A percentile compares a stretch with the other conserved stretches of the same genome.
These are phyloP conservation scores for Drosophila tanythrix DNA, from an alignment of 2,888 invertebrate genomes.

Conservation along the genomic window DNA sequence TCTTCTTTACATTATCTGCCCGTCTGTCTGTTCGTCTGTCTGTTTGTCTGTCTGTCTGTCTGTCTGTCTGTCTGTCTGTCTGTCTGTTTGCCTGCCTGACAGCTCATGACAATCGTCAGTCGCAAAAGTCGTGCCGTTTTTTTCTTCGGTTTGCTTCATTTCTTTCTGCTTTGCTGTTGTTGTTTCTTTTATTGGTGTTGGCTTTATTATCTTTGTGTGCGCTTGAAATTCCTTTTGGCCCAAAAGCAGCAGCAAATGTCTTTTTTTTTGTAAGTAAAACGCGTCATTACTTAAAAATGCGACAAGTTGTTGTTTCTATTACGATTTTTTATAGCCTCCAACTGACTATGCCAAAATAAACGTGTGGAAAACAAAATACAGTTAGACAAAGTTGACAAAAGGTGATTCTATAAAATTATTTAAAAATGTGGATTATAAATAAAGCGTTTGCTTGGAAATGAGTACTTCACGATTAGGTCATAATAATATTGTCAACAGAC, in stretches of 20 bases:
- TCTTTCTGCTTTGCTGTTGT: conserved; percentile 38
- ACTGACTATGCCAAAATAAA: background rate
- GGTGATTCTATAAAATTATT: background rate
- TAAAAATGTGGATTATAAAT: background rate
- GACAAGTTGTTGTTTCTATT: conserved; percentile 59
- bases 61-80: conserved; percentile 26
- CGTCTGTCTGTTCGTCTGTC: conserved; percentile 35
- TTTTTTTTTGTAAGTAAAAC: conserved; percentile 55
- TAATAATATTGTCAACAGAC: background rate
- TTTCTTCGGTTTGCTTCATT: conserved; percentile 15
- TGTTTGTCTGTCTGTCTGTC: conserved; percentile 17
- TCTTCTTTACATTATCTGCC: conserved; percentile 74
- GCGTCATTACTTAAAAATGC: conserved; percentile 77
- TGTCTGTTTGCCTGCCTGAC: conserved; percentile 52
- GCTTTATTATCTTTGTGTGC: conserved; percentile 51
- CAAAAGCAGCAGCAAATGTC: conserved; percentile 56
- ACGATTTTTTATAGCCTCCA: conserved; percentile 28
- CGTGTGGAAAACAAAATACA: background rate
- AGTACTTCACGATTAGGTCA: background rate
- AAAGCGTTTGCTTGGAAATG: background rate
- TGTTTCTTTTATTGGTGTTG: conserved; percentile 38
- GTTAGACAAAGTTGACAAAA: background rate
- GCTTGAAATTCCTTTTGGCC: conserved; percentile 68
- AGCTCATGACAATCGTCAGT: conserved; percentile 72
- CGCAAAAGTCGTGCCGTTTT: conserved; percentile 65